Evolutionary conservation across 1,140 invertebrate species (phyloP).

Genomic region (Drosophila rhopaloa): DNA sequence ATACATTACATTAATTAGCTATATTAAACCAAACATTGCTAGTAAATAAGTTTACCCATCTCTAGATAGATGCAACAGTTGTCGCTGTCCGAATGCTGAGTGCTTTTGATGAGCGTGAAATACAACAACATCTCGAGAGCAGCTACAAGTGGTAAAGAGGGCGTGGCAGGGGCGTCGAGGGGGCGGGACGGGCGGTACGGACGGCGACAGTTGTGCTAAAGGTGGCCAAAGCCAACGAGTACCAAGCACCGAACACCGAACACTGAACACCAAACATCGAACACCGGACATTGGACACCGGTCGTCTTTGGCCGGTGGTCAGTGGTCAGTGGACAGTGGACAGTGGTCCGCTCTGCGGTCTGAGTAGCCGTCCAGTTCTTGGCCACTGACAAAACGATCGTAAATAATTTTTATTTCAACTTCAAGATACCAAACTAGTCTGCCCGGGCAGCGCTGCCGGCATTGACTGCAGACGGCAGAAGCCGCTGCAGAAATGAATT

Average conservation of each 20-base stretch:
- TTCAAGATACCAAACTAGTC: conserved; percentile 79
- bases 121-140: conserved; percentile 71
- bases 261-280: background rate
- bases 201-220: conserved; percentile 39
- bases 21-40: too few relatives aligned
- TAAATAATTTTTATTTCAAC: conserved; percentile 83
- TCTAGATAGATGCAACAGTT: conserved; percentile 64
- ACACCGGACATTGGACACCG: background rate
- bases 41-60: background rate
- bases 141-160: conserved; percentile 56
- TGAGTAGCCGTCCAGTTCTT: conserved; percentile 61
- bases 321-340: conserved; percentile 41
- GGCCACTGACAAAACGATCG: conserved; percentile 77
- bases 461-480: conserved; percentile 14
- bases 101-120: conserved; percentile 78
- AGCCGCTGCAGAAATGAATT: conserved; percentile 55
- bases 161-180: conserved; percentile 39
- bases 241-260: conserved; percentile 13
- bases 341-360: conserved; percentile 28
- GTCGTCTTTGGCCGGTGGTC: conserved; percentile 51
- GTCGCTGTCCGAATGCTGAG: conserved; percentile 54
- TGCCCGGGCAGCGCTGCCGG: conserved; percentile 46
- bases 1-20: too few relatives aligned
- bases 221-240: conserved; percentile 26
- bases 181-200: conserved; percentile 13